Evolutionary conservation across 2,888 invertebrate species (phyloP), one percentile per base, ranked within the genome.

Genomic region (Globia sparganii): DNA sequence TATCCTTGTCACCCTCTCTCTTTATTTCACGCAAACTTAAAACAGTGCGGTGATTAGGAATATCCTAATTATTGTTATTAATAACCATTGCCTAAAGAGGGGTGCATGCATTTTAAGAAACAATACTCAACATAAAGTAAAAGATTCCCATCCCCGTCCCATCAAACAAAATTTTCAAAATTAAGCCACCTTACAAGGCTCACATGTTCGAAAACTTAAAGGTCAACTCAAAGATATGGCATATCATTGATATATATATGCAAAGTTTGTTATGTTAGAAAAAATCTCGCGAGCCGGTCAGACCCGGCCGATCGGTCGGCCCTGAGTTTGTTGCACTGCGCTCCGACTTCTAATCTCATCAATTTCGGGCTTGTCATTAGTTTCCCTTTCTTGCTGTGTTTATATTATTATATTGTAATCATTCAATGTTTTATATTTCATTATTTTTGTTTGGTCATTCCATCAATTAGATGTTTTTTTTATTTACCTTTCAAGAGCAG

Each of bases 301-400:
- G 49, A 83, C 84, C 77, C 43, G 77, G 49, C 40, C 49, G 4
- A 70, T 80, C 46, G 71, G 82, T 79, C 69, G 84, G 68, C 84
- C 73, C 84, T 67, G 77, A 74, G 84, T 77, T 71, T 67, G 56
- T 84, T 83, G 84, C 73, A 73, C 81, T 53, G 49, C 59, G 71
- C 58, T 56, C 46, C 46, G 21, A 18, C 21, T 28, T 25, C 64
- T 43, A 73, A 71, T 65, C 68, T 72, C 69, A 81, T 84, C 69
- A 84, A 78, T 84, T 81, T 72, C 28, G 72, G 61, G 28, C 37
- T 28, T 59, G 46, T 75, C 78, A 72, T 84, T 85, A 84, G 15
- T 78, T 75, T 70, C 74, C 72, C 78, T 78, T 81, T 84, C 81
- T 81, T 75, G 28, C 13, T 40, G 43, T 74, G 53, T 74, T 61